These are phyloP conservation scores for Dromas ardeola DNA, from an alignment of 2,113 vertebrate species.

Conservation along the genomic window DNA sequence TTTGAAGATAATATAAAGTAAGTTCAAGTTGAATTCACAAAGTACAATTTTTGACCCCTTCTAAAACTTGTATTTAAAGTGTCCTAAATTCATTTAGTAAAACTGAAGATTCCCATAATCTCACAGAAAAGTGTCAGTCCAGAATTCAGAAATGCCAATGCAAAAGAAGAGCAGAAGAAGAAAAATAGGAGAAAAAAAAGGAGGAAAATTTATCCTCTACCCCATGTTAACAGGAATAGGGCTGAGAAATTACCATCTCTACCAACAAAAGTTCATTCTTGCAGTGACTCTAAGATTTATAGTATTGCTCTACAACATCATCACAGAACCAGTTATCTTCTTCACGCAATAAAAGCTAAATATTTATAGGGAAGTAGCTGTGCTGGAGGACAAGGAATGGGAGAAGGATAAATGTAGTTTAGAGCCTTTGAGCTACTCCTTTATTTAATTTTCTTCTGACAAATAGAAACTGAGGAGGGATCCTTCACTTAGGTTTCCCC, in stretches of 20 bases:
- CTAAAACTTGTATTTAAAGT: background rate
- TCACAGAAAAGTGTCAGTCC: background rate
- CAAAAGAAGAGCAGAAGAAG: background rate
- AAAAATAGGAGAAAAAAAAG: background rate
- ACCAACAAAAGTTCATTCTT: slow-evolving; percentile 24
- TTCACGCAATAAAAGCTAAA: slow-evolving; percentile 35
- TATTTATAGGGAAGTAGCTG: slow-evolving; percentile 17
- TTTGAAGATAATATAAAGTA: background rate
- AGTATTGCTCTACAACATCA: slow-evolving; percentile 5
- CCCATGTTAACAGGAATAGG: background rate
- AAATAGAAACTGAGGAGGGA: background rate
- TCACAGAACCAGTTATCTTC: background rate
- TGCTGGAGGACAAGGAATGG: background rate
- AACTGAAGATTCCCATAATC: slow-evolving; percentile 5
- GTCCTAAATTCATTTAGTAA: background rate
- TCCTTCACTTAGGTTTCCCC: background rate
- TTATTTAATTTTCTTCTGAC: background rate
- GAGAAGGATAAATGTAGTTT: background rate
- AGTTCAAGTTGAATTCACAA: slow-evolving; percentile 6
- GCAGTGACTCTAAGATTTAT: background rate
- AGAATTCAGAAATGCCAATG: background rate
- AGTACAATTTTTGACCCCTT: background rate
- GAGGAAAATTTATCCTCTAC: background rate
- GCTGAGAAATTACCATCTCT: background rate
- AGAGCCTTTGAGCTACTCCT: background rate